Base-by-base conservation (phyloP, 2,113 vertebrate species). In the Bubo bubo region DNA sequence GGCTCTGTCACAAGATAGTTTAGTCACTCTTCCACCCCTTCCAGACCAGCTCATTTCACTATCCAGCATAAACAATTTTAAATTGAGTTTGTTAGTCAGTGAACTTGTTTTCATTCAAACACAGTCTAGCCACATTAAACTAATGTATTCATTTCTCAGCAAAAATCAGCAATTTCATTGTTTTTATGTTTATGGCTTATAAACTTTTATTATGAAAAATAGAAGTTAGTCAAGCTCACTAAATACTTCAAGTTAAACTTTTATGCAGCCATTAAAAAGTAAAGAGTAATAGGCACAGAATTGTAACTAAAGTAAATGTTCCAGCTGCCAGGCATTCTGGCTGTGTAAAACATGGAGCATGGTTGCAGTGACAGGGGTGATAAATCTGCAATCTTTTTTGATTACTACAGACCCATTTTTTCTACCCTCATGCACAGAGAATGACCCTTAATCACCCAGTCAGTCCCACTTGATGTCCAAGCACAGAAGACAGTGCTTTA, bases 131-230 rank as follows among this genome's bases (percentile, higher is more conserved):
- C 71, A 83, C 76, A 92, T 90, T 84, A 93, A 90, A 82, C 64
- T 50, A 76, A 91, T 66, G 37, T 66, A 85, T 90, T 87, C 34
- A 89, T 89, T 95, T 82, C 55, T 73, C 83, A 86, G 63, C 0
- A 27, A 97, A 91, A 93, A n/a, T 32, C 58, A 86, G 62, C 81
- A 84, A 32, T 92, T 94, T 73, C 28, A 79, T 49, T 92, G 59
- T 93, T 97, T 84, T 71, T 32, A 79, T 88, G 90, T 81, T 79
- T 84, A 77, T 23, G 47, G 67, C 81, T 91, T 91, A 80, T 79
- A 83, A 93, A 91, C 45, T 83, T 95, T 79, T 77, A 93, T 88
- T 71, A 94, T 3, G 22, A 95, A 90, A 80, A 97, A 73, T 87
- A 91, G 85, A 85, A 70, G 32, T 37, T 85, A 94, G 74, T 77